A percentile compares a stretch with the other conserved stretches of the same genome.
Evolutionary conservation across 2,113 vertebrate genomes (phyloP).

Genomic region (Macquaria australasica): DNA sequence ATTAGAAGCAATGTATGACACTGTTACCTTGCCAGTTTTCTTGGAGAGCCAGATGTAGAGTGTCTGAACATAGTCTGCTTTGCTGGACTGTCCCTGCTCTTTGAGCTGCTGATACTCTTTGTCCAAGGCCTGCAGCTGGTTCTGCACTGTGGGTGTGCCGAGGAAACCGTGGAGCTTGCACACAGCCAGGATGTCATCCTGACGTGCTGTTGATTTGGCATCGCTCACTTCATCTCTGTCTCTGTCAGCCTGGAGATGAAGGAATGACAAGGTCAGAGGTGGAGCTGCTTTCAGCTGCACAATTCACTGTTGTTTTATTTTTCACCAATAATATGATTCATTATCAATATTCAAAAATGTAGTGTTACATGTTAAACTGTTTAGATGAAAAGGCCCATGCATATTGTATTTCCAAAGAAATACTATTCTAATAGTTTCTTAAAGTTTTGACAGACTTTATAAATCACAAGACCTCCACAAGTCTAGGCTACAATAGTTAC

Average conservation of each 20-base stretch:
- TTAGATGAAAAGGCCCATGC: background rate
- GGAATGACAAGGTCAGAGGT: background rate
- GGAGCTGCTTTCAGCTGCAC: background rate
- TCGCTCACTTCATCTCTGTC: conserved; percentile 57
- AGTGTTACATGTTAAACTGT: background rate
- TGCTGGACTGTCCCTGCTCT: conserved; percentile 79
- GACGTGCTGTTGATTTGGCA: conserved; percentile 73
- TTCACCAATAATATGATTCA: background rate
- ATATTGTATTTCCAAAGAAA: background rate
- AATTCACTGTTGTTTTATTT: background rate
- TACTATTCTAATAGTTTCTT: background rate
- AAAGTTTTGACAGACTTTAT: background rate
- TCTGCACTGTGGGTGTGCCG: conserved; percentile 69
- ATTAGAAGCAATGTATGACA: background rate
- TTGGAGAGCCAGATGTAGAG: conserved; percentile 82
- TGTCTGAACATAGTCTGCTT: conserved; percentile 80
- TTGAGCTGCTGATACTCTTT: conserved; percentile 78
- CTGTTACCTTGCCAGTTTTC: conserved; percentile 73
- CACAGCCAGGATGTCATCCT: conserved; percentile 81
- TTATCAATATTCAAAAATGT: background rate
- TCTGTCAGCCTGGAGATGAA: conserved; percentile 54
- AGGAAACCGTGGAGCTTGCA: conserved; percentile 80
- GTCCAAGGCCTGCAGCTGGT: conserved; percentile 82
- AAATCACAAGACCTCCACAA: background rate
- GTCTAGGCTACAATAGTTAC: too few relatives aligned